A percentile compares a stretch with the other conserved stretches of the same genome.
These are phyloP conservation scores for Barnardius zonarius DNA, from an alignment of 2,113 vertebrate genomes.

Conservation along the genomic window DNA sequence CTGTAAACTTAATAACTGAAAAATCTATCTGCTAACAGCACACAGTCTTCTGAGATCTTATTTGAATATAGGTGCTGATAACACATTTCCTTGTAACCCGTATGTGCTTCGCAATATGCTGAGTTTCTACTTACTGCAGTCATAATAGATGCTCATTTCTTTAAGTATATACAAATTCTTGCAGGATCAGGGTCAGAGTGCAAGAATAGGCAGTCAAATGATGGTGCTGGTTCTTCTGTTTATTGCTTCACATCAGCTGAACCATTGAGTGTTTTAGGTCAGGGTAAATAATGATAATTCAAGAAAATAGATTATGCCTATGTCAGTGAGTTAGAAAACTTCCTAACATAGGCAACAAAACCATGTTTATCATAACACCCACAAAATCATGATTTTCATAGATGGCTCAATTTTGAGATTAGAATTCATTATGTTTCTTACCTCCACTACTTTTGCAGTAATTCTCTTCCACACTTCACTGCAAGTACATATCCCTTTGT, in stretches of 20 bases:
- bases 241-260: not conserved
- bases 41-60: constrained; percentile 17
- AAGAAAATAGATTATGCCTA: not conserved
- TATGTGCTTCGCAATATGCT: not conserved
- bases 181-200: not conserved
- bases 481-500: not conserved
- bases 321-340: not conserved
- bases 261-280: not conserved
- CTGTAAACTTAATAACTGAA: not conserved
- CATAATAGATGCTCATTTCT: not conserved
- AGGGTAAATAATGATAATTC: not conserved
- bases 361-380: not conserved
- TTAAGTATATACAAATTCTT: not conserved
- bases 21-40: constrained; percentile 33
- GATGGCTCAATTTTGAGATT: not conserved
- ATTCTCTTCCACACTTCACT: not conserved
- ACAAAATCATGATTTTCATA: not conserved
- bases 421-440: not conserved
- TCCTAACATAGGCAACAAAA: not conserved
- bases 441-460: not conserved
- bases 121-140: not conserved
- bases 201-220: not conserved
- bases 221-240: not conserved
- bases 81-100: not conserved
- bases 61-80: constrained; percentile 26